Base-by-base conservation (phyloP, 2,113 vertebrate genomes). In the Empidonax traillii region DNA sequence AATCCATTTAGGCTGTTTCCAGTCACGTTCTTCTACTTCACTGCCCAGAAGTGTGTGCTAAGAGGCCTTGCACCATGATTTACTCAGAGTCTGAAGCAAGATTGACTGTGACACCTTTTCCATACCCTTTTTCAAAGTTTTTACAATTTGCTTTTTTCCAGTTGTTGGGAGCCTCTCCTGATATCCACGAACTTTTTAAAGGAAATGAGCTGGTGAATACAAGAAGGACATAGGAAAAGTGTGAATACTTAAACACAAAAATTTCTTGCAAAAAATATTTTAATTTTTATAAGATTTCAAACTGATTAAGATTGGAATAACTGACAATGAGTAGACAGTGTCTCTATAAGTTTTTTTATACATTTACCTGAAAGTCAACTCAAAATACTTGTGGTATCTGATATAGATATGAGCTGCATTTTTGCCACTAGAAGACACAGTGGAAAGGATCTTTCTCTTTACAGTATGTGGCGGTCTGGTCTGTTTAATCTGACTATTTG, bases 151-250 rank as follows among this genome's bases (percentile, higher is more conserved):
- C 3, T 44, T 52, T 61, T 83, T 87, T 66, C 39, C 7, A 37
- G 8, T 49, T 4, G 0, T 55, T 8, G 1, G 16, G 23, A 84
- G 4, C 13, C 5, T 73, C 6, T 65, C 23, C 4, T 31, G 16
- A 28, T 43, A 22, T 55, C 39, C 37, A 22, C 15, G 5, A 67
- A 35, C 3, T 44, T 76, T 75, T 31, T 72, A 33, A 59, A 78
- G 19, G 31, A 67, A 61, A 67, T 73, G 27, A 37, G 15, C 5
- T 17, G 2, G 18, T 84, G 8, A 62, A n/a, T 58, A 35, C 27
- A 69, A 69, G 28, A 79, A 79, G 4, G 5, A 31, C 23, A 30
- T 9, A 69, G 15, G 14, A 85, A 68, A 56, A 25, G 14, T n/a
- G 6, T 1, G 1, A 55, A 14, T n/a, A 73, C 5, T 30, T 49